Conservation (phyloP, 2,797 vertebrate species). For the Microctenopoma lineatum region DNA sequence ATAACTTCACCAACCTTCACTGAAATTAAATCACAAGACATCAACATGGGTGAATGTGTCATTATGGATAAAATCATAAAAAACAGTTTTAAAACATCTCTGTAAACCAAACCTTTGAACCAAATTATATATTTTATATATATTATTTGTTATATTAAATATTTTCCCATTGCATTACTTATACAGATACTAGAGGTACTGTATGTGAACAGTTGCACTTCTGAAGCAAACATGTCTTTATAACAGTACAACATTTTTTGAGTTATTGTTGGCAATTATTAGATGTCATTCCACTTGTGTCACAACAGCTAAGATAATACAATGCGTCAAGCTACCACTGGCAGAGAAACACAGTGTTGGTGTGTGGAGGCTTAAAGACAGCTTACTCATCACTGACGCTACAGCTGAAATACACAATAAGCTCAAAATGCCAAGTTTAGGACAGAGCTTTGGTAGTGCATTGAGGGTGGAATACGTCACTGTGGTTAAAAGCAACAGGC, state of each 20-base stretch:
- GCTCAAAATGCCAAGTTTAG: conserved; percentile 52
- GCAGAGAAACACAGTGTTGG: conserved; percentile 21
- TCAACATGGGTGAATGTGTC: neutral
- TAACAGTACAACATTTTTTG: neutral
- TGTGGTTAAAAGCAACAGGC: conserved; percentile 42
- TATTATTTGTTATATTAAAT: too few species aligned
- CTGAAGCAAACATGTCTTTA: neutral
- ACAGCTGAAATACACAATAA: conserved; percentile 47
- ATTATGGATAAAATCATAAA: neutral
- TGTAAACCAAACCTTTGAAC: neutral
- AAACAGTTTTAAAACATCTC: neutral
- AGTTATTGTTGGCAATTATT: neutral
- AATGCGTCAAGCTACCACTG: conserved; percentile 18
- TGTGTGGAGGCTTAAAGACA: conserved; percentile 25
- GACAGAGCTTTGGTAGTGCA: conserved; percentile 42
- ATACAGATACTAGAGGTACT: neutral
- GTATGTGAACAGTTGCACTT: neutral
- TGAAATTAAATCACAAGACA: neutral
- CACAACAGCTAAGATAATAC: conserved; percentile 29
- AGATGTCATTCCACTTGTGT: neutral
- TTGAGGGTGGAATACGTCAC: conserved; percentile 30
- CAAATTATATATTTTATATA: too few species aligned
- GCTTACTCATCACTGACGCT: conserved; percentile 54
- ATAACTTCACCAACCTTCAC: too few species aligned
- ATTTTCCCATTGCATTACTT: too few species aligned